Conservation (phyloP, 2,888 invertebrate genomes). For the Scaptomyza reducta region DNA sequence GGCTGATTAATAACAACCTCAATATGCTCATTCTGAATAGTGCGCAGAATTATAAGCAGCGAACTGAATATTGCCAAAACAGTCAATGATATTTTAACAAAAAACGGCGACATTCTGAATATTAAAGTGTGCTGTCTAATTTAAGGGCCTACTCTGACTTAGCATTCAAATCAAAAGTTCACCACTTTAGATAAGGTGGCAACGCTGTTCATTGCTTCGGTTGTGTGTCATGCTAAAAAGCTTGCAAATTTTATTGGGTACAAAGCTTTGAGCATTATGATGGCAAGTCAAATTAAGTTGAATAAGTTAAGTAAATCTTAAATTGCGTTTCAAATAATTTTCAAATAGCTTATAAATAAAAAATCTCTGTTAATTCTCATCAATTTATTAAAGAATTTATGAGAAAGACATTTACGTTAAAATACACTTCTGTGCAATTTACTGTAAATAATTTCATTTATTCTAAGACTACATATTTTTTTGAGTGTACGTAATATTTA, state of each 20-base stretch:
- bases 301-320: too few relatives aligned
- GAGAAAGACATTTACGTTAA: too few relatives aligned
- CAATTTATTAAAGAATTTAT: too few relatives aligned
- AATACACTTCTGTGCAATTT: too few relatives aligned
- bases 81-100: constrained; percentile 16
- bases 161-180: background rate
- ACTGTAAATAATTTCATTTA: too few relatives aligned
- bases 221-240: background rate
- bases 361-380: too few relatives aligned
- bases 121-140: background rate
- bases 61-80: background rate
- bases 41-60: constrained; percentile 2
- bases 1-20: background rate
- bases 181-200: constrained; percentile 4
- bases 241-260: background rate
- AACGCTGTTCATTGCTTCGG: background rate
- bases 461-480: background rate
- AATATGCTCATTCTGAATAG: background rate
- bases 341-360: too few relatives aligned
- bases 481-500: constrained; percentile 18
- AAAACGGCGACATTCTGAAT: constrained; percentile 34
- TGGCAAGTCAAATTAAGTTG: too few relatives aligned
- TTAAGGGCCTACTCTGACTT: constrained; percentile 1
- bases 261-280: too few relatives aligned
- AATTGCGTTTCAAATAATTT: background rate